Conservation (phyloP, 2,888 invertebrate genomes). For the Netelia inedita region DNA sequence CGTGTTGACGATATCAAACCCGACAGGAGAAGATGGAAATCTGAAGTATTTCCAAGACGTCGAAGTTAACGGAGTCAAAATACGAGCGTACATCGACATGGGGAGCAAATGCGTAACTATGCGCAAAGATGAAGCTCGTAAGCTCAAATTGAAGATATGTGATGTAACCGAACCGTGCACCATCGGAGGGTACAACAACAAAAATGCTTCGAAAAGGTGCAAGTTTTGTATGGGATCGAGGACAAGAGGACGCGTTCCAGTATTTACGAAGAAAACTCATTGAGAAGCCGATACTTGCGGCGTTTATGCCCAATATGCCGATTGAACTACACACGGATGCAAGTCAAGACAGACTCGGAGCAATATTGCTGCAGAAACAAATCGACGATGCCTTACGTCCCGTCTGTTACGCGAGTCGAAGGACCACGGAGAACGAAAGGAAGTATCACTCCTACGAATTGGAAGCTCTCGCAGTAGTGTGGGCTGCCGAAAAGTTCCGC, state of each 20-base stretch:
- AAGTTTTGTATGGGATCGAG: conserved; percentile 67
- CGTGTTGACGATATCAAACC: conserved; percentile 36
- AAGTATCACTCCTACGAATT: conserved; percentile 66
- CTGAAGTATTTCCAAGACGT: conserved; percentile 45
- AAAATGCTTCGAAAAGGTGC: conserved; percentile 71
- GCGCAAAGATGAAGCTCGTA: conserved; percentile 8
- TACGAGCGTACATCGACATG: conserved; percentile 45
- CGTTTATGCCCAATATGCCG: conserved; percentile 73
- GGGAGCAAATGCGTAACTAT: conserved; percentile 46
- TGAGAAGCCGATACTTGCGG: conserved; percentile 72
- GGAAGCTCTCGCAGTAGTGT: conserved; percentile 61
- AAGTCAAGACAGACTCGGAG: conserved; percentile 75
- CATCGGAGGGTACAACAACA: conserved; percentile 64
- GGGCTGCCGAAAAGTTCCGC: conserved; percentile 57
- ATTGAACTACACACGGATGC: conserved; percentile 82
- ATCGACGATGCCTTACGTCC: conserved; percentile 59
- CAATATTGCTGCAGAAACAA: conserved; percentile 77
- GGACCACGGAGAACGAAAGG: conserved; percentile 50
- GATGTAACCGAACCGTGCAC: conserved; percentile 4
- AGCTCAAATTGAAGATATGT: background rate
- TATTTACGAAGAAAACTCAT: conserved; percentile 72
- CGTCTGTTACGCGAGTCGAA: conserved; percentile 59
- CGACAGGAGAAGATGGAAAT: conserved; percentile 40
- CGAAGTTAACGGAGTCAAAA: conserved; percentile 36
- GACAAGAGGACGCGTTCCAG: conserved; percentile 75